Evolutionary conservation across 1,140 invertebrate species (phyloP).

Genomic region (Ylistrum balloti): DNA sequence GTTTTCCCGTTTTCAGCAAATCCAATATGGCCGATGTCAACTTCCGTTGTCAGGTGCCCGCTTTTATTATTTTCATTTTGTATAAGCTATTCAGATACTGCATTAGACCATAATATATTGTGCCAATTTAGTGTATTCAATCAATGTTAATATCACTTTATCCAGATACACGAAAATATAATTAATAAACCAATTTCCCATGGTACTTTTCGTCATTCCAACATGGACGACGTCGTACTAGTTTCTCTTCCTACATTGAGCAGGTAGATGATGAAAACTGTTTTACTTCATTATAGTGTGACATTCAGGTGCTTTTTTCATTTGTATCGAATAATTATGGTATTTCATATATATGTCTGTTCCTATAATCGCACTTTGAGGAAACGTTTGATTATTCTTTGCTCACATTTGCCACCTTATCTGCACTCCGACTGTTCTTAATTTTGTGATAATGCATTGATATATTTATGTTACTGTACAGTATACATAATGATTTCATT

Average conservation of each 20-base stretch:
- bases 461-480: no score
- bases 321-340: not conserved
- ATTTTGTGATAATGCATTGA: no score
- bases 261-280: not conserved
- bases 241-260: not conserved
- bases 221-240: slow-evolving; percentile 53
- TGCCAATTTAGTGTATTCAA: not conserved
- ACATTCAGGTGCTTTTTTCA: not conserved
- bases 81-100: not conserved
- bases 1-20: slow-evolving; percentile 56
- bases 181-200: slow-evolving; percentile 47
- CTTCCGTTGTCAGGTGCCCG: slow-evolving; percentile 71
- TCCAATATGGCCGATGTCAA: slow-evolving; percentile 59
- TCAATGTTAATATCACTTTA: not conserved
- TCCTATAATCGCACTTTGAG: not conserved
- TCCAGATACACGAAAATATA: not conserved
- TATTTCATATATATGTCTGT: not conserved
- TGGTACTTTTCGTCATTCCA: slow-evolving; percentile 50
- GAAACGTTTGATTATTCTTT: not conserved
- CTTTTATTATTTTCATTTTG: not conserved
- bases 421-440: no score
- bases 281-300: not conserved
- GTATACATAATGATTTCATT: no score
- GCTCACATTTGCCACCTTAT: not conserved
- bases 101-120: not conserved